Base-by-base conservation (phyloP, 2,888 invertebrate species). In the Parapristionchus giblindavisi region DNA sequence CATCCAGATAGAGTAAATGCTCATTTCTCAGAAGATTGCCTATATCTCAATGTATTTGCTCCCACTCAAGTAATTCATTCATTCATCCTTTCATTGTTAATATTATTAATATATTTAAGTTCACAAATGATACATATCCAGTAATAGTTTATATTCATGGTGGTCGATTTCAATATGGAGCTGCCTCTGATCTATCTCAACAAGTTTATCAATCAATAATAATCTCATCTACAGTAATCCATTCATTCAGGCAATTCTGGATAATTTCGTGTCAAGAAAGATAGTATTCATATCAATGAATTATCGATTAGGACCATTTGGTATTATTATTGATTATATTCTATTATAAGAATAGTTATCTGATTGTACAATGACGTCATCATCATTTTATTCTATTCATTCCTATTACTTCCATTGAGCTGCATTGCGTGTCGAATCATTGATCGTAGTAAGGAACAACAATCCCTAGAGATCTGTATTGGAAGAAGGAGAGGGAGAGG, bases 91-190 rank as follows among this genome's bases (percentile, higher is more conserved):
- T 17, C 3, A 58, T 58, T 29, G 3, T 24, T 32, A 17, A 24
- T n/a, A 58, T 29, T n/a, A 24, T n/a, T n/a, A 51, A n/a, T 29
- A 52, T 29, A 56, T 77, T 80, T 52, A 79, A 83, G 81, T 83
- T 85, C 78, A 85, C 84, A 43, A 87, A 88, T 77, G 85, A 86
- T 77, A 86, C 84, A 60, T 95, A 93, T 89, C 94, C 96, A 0
- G 95, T 96, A 0, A 94, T 97, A 93, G 92, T 97, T 73, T 95
- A 95, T 89, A 94, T 97, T 81, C 96, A 97, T 89, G 96, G 95
- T 0, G 96, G 96, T 0, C 94, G 95, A 88, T 96, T 95, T 89
- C 92, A 92, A 52, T 92, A 93, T 68, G 96, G 96, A 48, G 82
- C 78, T 71, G 82, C 82, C 56, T 80, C 77, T 66, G 83, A 83